Conservation (phyloP, 2,797 vertebrate species). For the Hypotaenidia philippensis region DNA sequence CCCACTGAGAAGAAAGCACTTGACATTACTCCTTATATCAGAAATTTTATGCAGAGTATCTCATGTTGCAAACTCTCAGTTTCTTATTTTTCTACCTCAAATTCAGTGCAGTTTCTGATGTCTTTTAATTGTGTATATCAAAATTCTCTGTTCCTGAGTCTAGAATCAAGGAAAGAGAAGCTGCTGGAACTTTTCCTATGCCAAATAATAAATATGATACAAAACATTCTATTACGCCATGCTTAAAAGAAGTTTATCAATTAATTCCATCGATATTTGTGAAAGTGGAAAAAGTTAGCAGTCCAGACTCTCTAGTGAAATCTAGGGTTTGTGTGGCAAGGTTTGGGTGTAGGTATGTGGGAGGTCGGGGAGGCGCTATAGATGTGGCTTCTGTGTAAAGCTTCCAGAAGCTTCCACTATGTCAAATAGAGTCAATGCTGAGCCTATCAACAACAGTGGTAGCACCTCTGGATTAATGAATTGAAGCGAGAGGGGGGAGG, state of each 20-base stretch:
- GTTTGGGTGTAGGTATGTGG: too few species aligned
- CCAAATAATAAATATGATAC: neutral
- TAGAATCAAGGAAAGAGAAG: neutral
- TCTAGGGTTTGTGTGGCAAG: too few species aligned
- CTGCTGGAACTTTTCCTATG: neutral
- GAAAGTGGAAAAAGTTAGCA: neutral
- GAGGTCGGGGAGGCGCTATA: too few species aligned
- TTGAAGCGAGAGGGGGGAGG: too few species aligned
- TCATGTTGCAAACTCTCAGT: neutral
- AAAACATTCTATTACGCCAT: neutral
- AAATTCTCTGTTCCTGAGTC: neutral
- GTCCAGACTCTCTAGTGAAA: neutral
- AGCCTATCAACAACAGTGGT: too few species aligned
- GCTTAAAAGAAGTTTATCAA: neutral
- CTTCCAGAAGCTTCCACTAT: too few species aligned
- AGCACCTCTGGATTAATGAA: too few species aligned
- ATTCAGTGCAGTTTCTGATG: neutral
- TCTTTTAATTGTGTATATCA: neutral
- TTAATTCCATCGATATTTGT: neutral
- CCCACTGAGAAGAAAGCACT: neutral
- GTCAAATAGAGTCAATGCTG: too few species aligned
- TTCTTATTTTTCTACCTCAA: neutral
- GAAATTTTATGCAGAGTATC: neutral
- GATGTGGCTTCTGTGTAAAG: too few species aligned
- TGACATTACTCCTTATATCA: neutral